Percentiles rank a stretch among this genome's conserved stretches.
Evolutionary conservation across 2,888 invertebrate species (phyloP).

Genomic region (Rugalucina vietnamica): DNA sequence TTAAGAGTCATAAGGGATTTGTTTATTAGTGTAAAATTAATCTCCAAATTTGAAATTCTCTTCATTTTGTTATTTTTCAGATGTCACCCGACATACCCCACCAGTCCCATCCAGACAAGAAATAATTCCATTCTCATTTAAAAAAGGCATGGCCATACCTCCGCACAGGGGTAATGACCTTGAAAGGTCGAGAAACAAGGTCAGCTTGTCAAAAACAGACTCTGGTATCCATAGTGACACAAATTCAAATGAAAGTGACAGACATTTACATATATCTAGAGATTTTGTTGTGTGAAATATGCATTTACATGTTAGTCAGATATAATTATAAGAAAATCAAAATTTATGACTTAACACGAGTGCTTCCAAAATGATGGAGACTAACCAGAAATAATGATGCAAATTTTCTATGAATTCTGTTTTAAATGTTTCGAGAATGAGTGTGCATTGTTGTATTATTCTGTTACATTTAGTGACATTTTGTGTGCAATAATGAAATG

Average conservation of each 20-base stretch:
- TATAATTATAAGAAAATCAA: neutral
- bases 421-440: no score
- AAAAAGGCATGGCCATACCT: constrained; percentile 54
- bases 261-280: constrained; percentile 10
- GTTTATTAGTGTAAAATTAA: no score
- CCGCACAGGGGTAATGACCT: constrained; percentile 18
- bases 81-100: constrained; percentile 37
- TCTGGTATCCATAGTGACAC: constrained; percentile 61
- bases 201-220: constrained; percentile 49
- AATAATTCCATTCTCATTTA: constrained; percentile 64
- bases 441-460: no score
- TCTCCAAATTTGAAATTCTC: no score
- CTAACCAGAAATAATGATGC: no score
- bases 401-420: no score
- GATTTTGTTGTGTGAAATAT: constrained; percentile 50
- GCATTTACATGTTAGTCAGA: neutral
- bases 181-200: constrained; percentile 55
- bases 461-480: no score
- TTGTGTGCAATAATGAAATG: no score
- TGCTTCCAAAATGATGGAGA: neutral
- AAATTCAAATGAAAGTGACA: constrained; percentile 50
- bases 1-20: no score
- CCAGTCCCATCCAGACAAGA: constrained; percentile 50
- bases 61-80: constrained; percentile 36
- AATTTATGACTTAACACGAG: neutral